Evolutionary conservation across 2,113 vertebrate species (phyloP).

Genomic region (Charina bottae): DNA sequence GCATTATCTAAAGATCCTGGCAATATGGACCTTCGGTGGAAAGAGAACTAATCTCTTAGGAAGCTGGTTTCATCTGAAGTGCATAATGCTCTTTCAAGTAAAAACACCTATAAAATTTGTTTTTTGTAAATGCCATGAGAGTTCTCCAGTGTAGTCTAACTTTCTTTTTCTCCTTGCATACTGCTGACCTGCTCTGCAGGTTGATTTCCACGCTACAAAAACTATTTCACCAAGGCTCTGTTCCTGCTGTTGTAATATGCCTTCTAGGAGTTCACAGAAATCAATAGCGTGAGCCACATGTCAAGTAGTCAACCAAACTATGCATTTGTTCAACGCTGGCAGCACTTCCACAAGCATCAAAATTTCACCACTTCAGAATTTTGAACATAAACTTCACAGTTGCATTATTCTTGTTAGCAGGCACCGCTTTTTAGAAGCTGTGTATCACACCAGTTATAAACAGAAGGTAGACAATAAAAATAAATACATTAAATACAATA

Average conservation of each 20-base stretch:
- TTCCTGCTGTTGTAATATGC: neutral
- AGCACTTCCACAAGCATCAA: constrained; percentile 7
- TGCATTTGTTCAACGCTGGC: neutral
- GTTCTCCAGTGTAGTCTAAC: neutral
- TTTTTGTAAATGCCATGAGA: neutral
- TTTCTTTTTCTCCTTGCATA: neutral
- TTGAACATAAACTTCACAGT: constrained; percentile 1
- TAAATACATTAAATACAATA: neutral
- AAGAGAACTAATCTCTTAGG: neutral
- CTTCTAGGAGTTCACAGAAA: neutral
- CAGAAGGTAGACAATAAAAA: neutral
- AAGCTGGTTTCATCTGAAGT: neutral
- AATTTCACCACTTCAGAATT: neutral
- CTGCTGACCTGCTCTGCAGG: neutral
- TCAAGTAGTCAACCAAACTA: neutral
- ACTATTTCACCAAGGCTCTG: neutral
- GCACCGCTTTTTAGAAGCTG: neutral
- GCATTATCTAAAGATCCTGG: neutral
- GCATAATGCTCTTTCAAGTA: neutral
- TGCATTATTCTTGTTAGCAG: neutral
- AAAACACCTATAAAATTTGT: neutral
- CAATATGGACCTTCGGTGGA: neutral
- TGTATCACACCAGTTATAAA: neutral
- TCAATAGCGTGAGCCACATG: neutral
- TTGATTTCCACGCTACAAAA: neutral